Conservation (phyloP, 2,797 vertebrate species). For the Cossypha caffra region DNA sequence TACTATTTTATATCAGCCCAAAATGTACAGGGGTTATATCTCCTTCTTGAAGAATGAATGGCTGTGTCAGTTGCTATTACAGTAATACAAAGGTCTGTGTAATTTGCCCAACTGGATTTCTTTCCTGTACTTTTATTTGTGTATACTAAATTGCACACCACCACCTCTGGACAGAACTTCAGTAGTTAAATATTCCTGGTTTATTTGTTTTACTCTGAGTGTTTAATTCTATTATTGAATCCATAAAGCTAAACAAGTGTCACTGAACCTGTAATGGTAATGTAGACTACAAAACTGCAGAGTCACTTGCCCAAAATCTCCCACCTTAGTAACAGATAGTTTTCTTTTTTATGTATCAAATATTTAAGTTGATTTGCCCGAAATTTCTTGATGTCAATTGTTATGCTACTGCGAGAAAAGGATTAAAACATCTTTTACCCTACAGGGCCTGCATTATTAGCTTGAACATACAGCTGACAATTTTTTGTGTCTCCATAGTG, state of each 20-base stretch:
- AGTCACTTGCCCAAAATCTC: background rate
- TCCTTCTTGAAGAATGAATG: background rate
- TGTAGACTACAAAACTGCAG: background rate
- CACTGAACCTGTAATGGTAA: background rate
- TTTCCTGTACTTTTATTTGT: background rate
- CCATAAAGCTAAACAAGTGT: background rate
- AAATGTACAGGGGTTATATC: background rate
- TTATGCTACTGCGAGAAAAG: background rate
- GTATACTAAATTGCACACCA: background rate
- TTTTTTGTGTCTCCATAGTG: background rate
- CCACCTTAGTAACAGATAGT: background rate
- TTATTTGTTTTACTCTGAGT: background rate
- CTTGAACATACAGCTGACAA: background rate
- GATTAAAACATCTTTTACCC: background rate
- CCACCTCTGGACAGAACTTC: background rate
- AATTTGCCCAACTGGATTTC: fast-evolving
- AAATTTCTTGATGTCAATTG: background rate
- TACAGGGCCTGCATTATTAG: background rate
- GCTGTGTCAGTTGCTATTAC: background rate
- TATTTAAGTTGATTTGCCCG: background rate
- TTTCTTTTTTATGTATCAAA: background rate
- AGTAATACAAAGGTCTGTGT: background rate
- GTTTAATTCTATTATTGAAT: background rate
- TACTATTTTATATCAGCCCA: background rate
- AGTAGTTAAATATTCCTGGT: background rate